These are phyloP conservation scores for Axis porcinus DNA, from an alignment of 2,113 vertebrate species.

Conservation along the genomic window DNA sequence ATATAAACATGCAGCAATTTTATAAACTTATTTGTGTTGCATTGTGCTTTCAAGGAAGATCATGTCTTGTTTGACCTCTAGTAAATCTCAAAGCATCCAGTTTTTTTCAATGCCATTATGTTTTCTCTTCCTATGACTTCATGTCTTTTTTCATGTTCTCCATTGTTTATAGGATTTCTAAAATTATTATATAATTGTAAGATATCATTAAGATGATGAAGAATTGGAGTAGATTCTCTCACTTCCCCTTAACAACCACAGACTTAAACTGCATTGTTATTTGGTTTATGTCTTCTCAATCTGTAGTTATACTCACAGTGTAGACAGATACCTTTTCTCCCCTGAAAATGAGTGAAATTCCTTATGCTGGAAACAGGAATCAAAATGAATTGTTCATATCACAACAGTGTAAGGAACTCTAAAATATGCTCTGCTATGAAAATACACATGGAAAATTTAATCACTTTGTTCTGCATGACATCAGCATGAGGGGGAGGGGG, in stretches of 20 bases:
- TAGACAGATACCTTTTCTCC: neutral
- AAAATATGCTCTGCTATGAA: neutral
- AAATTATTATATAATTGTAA: neutral
- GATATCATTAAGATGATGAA: neutral
- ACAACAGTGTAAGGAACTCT: neutral
- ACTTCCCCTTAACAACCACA: neutral
- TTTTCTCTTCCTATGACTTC: neutral
- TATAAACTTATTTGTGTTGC: neutral
- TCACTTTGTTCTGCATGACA: neutral
- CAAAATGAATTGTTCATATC: neutral
- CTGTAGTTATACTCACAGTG: neutral
- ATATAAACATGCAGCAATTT: neutral
- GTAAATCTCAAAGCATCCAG: neutral
- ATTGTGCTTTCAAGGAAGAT: neutral
- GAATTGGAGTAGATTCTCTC: neutral
- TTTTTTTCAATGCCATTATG: neutral
- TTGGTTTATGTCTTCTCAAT: neutral
- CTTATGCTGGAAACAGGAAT: neutral
- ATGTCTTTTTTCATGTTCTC: neutral
- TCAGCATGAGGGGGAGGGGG: neutral
- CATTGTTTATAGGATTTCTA: neutral
- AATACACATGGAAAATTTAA: neutral
- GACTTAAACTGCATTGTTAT: neutral
- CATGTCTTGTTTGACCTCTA: neutral
- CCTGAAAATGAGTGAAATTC: neutral